Percentiles rank a stretch among this genome's conserved stretches.
Evolutionary conservation across 1,140 invertebrate genomes (phyloP).

Genomic region (Drosophila setifemur): DNA sequence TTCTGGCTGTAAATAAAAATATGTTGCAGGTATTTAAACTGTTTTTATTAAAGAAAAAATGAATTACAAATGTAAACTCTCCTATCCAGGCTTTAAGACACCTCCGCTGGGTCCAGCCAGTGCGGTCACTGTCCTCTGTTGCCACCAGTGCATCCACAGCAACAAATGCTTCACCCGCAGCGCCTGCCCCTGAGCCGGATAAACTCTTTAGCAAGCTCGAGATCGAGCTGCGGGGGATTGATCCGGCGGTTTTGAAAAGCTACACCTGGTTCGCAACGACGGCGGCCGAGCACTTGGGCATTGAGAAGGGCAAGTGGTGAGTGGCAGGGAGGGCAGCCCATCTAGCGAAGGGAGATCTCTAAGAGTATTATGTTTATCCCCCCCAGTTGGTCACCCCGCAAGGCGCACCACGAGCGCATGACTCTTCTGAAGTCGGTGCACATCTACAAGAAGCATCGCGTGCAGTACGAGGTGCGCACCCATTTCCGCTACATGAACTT

Average conservation of each 20-base stretch:
- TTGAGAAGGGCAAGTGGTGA: constrained; percentile 90
- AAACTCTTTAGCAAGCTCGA: constrained; percentile 92
- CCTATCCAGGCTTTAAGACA: constrained; percentile 26
- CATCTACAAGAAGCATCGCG: constrained; percentile 96
- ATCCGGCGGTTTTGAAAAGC: constrained; percentile 93
- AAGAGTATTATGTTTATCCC: constrained; percentile 46
- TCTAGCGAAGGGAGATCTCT: not conserved
- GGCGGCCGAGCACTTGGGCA: constrained; percentile 90
- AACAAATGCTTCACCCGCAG: not conserved
- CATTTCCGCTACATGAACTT: constrained; percentile 94
- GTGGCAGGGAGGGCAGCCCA: constrained; percentile 16
- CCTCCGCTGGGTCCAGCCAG: constrained; percentile 35
- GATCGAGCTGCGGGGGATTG: constrained; percentile 93
- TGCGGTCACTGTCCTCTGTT: constrained; percentile 38
- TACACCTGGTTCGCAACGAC: constrained; percentile 92
- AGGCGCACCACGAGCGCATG: constrained; percentile 89
- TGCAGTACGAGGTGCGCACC: constrained; percentile 98
- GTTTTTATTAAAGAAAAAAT: constrained; percentile 30
- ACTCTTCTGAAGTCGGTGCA: constrained; percentile 94
- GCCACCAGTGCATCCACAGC: constrained; percentile 2
- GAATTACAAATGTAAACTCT: not conserved
- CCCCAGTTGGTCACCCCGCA: constrained; percentile 87
- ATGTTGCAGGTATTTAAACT: constrained; percentile 56
- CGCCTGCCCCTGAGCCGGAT: constrained; percentile 83
- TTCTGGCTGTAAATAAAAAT: constrained; percentile 49